phyloP scores from a whole-genome alignment of 2,797 vertebrate species.

The Trachurus trachurus region DNA sequence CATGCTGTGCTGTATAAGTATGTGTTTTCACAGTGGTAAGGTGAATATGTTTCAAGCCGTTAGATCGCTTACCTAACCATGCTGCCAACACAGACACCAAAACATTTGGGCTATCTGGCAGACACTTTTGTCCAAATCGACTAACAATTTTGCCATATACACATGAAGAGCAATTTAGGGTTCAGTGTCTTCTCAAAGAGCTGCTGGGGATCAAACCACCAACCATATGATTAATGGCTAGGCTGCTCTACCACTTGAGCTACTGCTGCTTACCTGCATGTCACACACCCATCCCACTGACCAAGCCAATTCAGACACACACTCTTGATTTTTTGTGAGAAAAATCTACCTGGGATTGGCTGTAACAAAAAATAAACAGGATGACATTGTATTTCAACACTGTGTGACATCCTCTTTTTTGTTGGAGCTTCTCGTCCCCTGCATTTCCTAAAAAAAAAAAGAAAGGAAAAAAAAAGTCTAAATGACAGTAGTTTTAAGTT shows the following conservation, averaged over 20 bases:
- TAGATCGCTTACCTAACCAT: too few relatives aligned
- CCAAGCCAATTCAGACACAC: constrained; percentile 1
- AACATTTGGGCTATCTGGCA: neutral
- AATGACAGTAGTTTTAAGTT: constrained; percentile 55
- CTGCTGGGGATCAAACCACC: neutral
- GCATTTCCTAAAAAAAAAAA: neutral
- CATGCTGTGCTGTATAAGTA: neutral
- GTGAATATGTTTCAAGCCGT: too few relatives aligned
- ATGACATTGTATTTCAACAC: constrained; percentile 1
- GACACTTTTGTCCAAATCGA: neutral
- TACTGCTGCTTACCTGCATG: constrained; percentile 1
- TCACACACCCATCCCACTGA: neutral
- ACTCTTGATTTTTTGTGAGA: neutral
- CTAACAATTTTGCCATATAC: neutral
- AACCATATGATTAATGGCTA: neutral
- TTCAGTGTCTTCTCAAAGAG: constrained; percentile 1
- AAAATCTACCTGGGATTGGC: neutral
- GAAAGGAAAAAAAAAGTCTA: neutral
- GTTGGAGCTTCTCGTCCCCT: constrained; percentile 5
- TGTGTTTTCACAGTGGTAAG: too few relatives aligned
- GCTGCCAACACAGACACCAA: neutral
- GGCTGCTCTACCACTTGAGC: neutral
- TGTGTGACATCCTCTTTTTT: neutral
- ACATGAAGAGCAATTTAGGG: neutral
- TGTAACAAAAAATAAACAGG: constrained; percentile 8